Base-by-base conservation (phyloP, 2,888 invertebrate species). In the Baronia brevicornis region DNA sequence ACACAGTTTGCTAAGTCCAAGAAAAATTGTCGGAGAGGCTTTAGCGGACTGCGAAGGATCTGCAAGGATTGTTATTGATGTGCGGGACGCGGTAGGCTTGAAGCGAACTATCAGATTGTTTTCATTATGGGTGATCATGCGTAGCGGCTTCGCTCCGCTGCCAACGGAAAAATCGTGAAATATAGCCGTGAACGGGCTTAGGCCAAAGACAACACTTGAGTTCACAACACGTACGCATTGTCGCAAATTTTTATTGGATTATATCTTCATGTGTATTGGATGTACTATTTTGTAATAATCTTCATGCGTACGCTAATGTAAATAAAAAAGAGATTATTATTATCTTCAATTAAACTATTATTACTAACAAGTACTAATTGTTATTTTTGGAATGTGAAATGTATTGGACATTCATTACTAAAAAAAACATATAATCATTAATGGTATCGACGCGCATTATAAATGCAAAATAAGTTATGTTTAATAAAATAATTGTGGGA, bases 61-160 rank as follows among this genome's bases (percentile, higher is more conserved):
- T 61, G 55, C 38, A 54, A 52, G 65, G 64, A 73, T 73, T 75
- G 74, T 74, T 77, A 79, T 77, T 72, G 70, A 77, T 75, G 74
- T 40, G 33, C 31, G 43, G 41, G 28, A 30, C 30, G 35, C 30
- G 30, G 31, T 33, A 31, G 26, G 12, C 22, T 46, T 43, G 40
- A 46, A 35, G 38, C 48, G 48, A 49, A 51, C 60, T 58, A 62
- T 66, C 61, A 52, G 62, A 70, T 72, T 68, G 66, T 65, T 70
- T 73, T 72, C 64, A 70, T 74, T 68, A 71, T 49, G 62, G 56
- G 54, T 62, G 67, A 70, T 70, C 77, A 71, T 68, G 74, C 73
- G 69, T 72, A 61, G 49, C 47, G 63, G 61, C 54, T 61, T 52
- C 48, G 58, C 52, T 60, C 55, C 51, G 53, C 50, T 43, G 46